A percentile compares a stretch with the other conserved stretches of the same genome.
Conservation (phyloP, 2,113 vertebrate species). For the Turdus rufiventris region DNA sequence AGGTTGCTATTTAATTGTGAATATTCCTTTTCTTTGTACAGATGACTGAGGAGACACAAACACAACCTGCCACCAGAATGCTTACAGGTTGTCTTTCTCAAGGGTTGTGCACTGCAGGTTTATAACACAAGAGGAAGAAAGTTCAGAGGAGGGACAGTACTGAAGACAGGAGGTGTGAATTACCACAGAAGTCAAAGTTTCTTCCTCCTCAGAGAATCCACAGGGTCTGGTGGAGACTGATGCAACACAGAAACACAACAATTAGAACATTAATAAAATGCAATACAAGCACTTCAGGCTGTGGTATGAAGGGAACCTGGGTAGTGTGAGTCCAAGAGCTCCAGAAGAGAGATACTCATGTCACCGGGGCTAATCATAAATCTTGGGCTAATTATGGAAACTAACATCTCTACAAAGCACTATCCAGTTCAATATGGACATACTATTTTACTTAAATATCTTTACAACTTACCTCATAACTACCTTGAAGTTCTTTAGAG, state of each 20-base stretch:
- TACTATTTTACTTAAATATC: neutral
- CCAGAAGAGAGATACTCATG: neutral
- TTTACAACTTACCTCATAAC: neutral
- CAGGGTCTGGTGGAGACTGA: neutral
- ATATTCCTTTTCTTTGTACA: neutral
- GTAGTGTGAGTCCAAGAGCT: neutral
- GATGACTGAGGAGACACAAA: neutral
- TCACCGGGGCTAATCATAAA: neutral
- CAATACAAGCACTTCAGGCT: neutral
- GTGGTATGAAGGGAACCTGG: too few relatives aligned
- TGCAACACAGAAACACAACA: neutral
- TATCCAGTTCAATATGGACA: too few relatives aligned
- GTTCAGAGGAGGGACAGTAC: neutral
- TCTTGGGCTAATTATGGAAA: neutral
- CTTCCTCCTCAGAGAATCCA: neutral
- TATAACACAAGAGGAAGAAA: neutral
- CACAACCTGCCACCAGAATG: neutral
- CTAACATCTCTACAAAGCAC: neutral
- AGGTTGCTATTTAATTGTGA: neutral
- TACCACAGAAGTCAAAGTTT: neutral
- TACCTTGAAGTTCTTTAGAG: neutral
- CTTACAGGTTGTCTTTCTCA: neutral
- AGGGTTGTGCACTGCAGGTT: neutral
- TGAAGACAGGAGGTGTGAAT: neutral
- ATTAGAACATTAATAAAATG: neutral